Conservation (phyloP, 2,888 invertebrate species). For the Drosophila fungiperda region DNA sequence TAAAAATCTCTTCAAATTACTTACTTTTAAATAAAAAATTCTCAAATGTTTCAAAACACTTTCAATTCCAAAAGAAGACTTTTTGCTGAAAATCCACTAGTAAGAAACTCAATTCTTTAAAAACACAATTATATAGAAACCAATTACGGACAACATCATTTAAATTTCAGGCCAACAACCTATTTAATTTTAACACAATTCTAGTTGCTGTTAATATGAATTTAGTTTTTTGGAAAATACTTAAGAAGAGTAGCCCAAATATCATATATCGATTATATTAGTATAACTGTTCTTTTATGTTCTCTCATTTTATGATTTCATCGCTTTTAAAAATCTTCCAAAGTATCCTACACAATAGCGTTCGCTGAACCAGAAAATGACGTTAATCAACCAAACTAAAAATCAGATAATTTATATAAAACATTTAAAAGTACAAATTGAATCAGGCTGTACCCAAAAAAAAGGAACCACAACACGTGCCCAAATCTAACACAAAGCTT, state of each 20-base stretch:
- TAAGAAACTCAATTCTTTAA: not conserved
- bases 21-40: not conserved
- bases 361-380: not conserved
- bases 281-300: not conserved
- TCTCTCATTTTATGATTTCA: not conserved
- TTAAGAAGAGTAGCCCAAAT: not conserved
- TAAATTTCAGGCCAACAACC: not conserved
- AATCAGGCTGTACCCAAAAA: not conserved
- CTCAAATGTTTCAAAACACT: rapidly evolving
- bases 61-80: not conserved
- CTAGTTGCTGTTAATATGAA: not conserved
- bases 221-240: not conserved
- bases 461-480: not conserved
- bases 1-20: not conserved
- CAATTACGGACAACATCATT: not conserved
- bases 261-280: not conserved
- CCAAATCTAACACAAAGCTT: constrained; percentile 47
- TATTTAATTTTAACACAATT: not conserved
- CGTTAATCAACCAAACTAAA: not conserved
- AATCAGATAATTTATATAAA: not conserved
- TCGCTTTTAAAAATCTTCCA: not conserved
- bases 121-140: no score
- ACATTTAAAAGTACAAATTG: not conserved
- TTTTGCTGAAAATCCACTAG: not conserved
- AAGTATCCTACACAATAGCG: not conserved